Base-by-base conservation (phyloP, 1,140 invertebrate genomes). In the Drosophila biarmipes region DNA sequence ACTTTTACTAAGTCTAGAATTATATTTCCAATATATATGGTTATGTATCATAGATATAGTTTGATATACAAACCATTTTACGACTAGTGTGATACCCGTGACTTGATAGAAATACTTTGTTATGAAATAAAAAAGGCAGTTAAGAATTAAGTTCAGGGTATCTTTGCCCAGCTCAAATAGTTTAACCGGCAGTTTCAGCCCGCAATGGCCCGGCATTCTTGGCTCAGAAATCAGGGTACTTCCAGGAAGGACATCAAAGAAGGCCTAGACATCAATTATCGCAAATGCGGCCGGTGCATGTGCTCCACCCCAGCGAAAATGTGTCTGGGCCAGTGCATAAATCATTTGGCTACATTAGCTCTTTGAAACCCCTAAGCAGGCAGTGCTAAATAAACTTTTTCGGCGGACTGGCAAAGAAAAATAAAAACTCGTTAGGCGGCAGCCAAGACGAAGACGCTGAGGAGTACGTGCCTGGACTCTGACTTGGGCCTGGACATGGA, bases 381-480 rank as follows among this genome's bases (percentile, higher is more conserved):
- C 6, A 12, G 19, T 21, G 51, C 19, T 24, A 24, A 59, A 40
- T 58, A 59, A 73, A 86, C 80, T 49, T 73, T 80, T 86, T 85
- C 59, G 58, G 55, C 56, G 51, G 66, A 11, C 72, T 49, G 55
- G 34, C 73, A 78, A 86, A 87, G 69, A 89, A 89, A 87, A 84
- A 82, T 84, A 89, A 86, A 87, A 86, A 81, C 84, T 86, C 84
- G 82, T 86, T 86, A 86, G 46, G 63, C 78, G 58, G 48, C 12
- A 52, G 40, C 31, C 51, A 69, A 17, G 42, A 56, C 38, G 42
- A 52, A 54, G 45, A 10, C 8, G 43, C 51, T 12, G 19, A 55
- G 27, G 52, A 43, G 51, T 80, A 86, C 78, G 78, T 82, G 84
- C 84, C 56, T 76, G 58, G 84, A 87, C 82, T 82, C 19, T 45